A percentile compares a stretch with the other conserved stretches of the same genome.
These are phyloP conservation scores for Lucinisca nassula DNA, from an alignment of 2,888 invertebrate genomes.

Conservation along the genomic window DNA sequence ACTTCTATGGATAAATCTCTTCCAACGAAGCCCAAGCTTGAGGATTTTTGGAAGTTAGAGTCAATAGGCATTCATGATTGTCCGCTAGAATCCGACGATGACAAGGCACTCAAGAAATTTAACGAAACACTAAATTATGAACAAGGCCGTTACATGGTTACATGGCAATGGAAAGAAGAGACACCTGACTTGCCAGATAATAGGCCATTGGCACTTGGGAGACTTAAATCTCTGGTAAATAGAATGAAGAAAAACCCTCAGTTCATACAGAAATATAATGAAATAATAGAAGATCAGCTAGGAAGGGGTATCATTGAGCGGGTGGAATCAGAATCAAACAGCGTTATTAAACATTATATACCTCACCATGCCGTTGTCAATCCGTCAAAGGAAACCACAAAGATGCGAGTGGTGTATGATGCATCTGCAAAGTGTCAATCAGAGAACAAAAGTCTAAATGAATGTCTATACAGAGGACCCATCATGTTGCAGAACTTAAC, in stretches of 20 bases:
- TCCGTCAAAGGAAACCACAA: neutral
- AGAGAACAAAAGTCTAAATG: conserved; percentile 5
- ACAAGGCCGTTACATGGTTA: neutral
- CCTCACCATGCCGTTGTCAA: neutral
- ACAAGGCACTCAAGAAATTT: conserved; percentile 17
- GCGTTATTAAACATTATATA: neutral
- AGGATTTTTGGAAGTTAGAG: conserved; percentile 34
- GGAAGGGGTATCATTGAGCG: neutral
- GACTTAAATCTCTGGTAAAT: neutral
- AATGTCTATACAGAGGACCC: conserved; percentile 23
- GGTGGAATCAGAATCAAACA: neutral
- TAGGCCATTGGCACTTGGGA: neutral
- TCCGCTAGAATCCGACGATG: neutral
- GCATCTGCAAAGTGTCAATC: neutral
- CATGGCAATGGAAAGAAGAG: conserved; percentile 28
- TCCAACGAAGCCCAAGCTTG: neutral
- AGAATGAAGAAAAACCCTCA: neutral
- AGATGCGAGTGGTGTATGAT: conserved; percentile 14
- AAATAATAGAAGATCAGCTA: conserved; percentile 20
- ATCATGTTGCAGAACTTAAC: conserved; percentile 10
- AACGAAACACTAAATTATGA: conserved; percentile 10
- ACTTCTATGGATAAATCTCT: neutral
- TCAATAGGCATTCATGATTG: conserved; percentile 17
- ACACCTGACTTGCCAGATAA: neutral
- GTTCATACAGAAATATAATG: too few relatives aligned